Base-by-base conservation (phyloP, 2,888 invertebrate genomes). In the Eristalis pertinax region DNA sequence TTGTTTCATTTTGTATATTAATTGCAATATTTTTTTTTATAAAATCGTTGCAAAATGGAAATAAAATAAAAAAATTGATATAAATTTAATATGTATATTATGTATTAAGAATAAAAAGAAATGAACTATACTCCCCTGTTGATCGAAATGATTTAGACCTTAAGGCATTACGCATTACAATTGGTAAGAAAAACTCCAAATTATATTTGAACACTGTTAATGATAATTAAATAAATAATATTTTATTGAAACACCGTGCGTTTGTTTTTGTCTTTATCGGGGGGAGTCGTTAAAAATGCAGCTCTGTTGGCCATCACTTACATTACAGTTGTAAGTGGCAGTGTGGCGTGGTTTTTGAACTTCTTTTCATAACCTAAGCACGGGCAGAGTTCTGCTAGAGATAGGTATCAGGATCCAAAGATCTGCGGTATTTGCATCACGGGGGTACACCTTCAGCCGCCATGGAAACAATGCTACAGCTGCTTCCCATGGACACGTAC, bases 171-270 rank as follows among this genome's bases (percentile, higher is more conserved):
- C 56, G 62, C 38, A 67, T 32, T 74, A 60, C 32, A 80, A 80
- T 63, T 73, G 72, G 64, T 85, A 75, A 83, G 74, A 50, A 79
- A 56, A 86, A 83, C 86, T 86, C 83, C 86, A 86, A 83, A 86
- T 83, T 83, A 86, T 77, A 85, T 82, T 81, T 79, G 67, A 83
- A 83, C 70, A 83, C 78, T 86, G 86, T 86, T 86, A 75, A 78
- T 74, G 72, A 75, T 60, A 83, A 86, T 69, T 13, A 86, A 83
- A 67, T 79, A 85, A 74, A 77, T 67, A 72, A 70, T 75, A 83
- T 83, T 83, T 86, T 86, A 86, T 78, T 86, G 86, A 86, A 78
- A 84, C 60, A 62, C 11, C 15, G 29, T 4, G 15, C 26, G 11
- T 43, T 65, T 41, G 15, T 56, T 26, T n/a, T 58, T 58, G 32